Conservation (phyloP, 2,113 vertebrate species). For the Guaruba guarouba region DNA sequence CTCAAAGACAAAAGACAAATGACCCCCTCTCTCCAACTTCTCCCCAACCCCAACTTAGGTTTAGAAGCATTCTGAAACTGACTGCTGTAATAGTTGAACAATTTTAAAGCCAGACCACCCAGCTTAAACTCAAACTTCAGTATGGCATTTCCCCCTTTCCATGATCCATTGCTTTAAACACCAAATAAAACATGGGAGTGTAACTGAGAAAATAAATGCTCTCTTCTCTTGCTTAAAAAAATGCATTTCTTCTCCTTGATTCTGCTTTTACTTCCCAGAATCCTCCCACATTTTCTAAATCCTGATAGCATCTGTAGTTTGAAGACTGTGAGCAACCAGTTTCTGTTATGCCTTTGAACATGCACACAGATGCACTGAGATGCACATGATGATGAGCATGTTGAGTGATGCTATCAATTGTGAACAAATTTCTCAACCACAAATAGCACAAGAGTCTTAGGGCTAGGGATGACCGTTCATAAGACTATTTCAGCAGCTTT, state of each 20-base stretch:
- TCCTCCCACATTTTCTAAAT: not conserved
- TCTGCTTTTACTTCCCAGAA: not conserved
- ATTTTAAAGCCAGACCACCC: not conserved
- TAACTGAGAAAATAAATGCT: not conserved
- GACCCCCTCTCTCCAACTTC: too few relatives aligned
- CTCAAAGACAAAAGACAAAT: not conserved
- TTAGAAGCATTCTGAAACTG: not conserved
- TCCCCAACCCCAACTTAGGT: not conserved
- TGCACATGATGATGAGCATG: not conserved
- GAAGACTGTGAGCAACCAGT: not conserved
- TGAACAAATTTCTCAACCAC: conserved; percentile 10
- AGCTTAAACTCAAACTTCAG: not conserved
- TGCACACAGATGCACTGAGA: not conserved
- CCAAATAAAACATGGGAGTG: not conserved
- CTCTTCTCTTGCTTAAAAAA: not conserved
- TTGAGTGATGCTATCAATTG: not conserved
- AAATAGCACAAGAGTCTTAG: not conserved
- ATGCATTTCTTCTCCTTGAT: not conserved
- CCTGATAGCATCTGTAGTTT: not conserved
- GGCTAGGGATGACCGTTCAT: not conserved
- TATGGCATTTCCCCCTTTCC: not conserved
- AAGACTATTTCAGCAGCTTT: not conserved
- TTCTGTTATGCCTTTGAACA: not conserved
- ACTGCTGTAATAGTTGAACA: not conserved
- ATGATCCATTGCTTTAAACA: not conserved